These are phyloP conservation scores for Colistium nudipinnis DNA, from an alignment of 2,113 vertebrate species.

Conservation along the genomic window DNA sequence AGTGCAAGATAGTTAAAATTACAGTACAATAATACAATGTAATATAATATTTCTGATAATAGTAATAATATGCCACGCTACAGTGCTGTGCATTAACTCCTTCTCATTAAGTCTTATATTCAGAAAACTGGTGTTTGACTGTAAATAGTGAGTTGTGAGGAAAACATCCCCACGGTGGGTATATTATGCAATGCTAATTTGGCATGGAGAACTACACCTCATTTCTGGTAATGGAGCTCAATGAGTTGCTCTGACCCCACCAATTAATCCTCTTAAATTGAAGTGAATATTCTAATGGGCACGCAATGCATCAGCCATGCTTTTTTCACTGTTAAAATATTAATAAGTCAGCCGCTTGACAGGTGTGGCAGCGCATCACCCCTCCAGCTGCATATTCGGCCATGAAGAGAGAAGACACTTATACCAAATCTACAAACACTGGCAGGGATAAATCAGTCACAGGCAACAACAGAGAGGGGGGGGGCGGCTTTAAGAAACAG, in stretches of 20 bases:
- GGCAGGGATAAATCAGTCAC: conserved; percentile 37
- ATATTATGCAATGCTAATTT: conserved; percentile 72
- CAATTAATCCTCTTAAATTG: conserved; percentile 67
- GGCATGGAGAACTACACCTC: conserved; percentile 53
- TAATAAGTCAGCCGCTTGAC: conserved; percentile 1
- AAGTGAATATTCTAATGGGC: conserved; percentile 56
- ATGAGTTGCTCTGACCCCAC: conserved; percentile 55
- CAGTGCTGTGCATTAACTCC: not conserved
- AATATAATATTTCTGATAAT: too few relatives aligned
- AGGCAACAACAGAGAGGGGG: conserved; percentile 18
- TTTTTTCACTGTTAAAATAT: not conserved
- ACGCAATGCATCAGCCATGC: conserved; percentile 15
- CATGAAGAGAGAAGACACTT: not conserved
- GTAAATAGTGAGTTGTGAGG: conserved; percentile 55
- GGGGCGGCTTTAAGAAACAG: conserved; percentile 41
- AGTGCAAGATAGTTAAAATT: too few relatives aligned
- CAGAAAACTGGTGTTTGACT: conserved; percentile 10
- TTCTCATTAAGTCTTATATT: conserved; percentile 6
- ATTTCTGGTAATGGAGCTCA: conserved; percentile 74
- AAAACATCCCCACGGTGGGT: conserved; percentile 49
- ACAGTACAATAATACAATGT: too few relatives aligned
- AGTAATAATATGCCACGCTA: not conserved
- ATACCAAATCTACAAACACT: conserved; percentile 7
- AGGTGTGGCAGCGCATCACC: not conserved
- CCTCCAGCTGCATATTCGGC: not conserved